Evolutionary conservation across 2,888 invertebrate genomes (phyloP), one percentile per base, ranked within the genome.

Genomic region (Ophion ventricosus): DNA sequence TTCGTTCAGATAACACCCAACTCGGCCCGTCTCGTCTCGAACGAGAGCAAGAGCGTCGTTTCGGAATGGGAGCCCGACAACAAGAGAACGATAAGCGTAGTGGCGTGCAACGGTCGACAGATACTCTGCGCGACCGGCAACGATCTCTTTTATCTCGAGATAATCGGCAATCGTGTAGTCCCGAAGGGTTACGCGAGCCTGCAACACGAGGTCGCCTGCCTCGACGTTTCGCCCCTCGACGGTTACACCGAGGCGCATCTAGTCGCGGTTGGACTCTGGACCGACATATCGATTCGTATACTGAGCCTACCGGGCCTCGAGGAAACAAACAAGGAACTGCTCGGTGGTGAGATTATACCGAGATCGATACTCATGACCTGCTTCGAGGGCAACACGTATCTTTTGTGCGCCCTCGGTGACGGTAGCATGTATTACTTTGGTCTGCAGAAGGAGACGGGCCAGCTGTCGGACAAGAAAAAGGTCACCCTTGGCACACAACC

Each of bases 401-500:
- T 98, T 29, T 95, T 98, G 56, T 98, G 98, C 90, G 99, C 99
- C 0, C 95, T 99, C 40, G 99, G 99, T 7, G 99, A 99, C 93
- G 99, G 99, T 0, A 98, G 98, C 23, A 97, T 99, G 96, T 98
- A 97, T 94, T 99, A 99, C 94, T 99, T 99, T 93, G 96, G 96
- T 0, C 94, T 99, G 83, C 97, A 98, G 91, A 96, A 95, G 86
- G 94, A 95, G 14, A 95, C 95, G 73, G 98, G 98, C 0, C 94
- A 94, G 29, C 94, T 99, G 40, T 95, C 95, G 2, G 98, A 99
- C 90, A 97, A 97, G 92, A 99, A 99, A 94, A 98, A 98, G 92
- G 98, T 99, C 23, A 99, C 98, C 0, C 94, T 99, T 4, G 99
- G 99, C 73, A 99, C 99, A 0, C 99, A 99, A 92, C 99, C 99